Base-by-base conservation (phyloP, 2,797 vertebrate species). In the Gadopsis bispinosus region DNA sequence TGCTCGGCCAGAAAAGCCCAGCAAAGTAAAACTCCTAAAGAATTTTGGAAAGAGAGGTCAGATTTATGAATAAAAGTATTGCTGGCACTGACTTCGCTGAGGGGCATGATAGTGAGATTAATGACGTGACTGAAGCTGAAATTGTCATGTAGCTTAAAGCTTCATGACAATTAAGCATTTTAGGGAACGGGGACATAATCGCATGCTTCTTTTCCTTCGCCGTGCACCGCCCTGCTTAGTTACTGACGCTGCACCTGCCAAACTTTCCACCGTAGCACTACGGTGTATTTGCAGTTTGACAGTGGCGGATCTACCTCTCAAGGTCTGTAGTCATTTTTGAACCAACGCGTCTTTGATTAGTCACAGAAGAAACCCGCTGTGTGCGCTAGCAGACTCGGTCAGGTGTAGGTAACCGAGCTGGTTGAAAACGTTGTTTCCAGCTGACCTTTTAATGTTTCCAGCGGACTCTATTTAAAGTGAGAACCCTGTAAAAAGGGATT, bases 41-140 rank as follows among this genome's bases (percentile, higher is more conserved):
- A 63, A 8, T 53, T 61, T 67, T 59, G 61, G 78, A 65, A 61
- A 63, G 41, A 73, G 63, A 73, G 63, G 51, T 73, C 71, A 76
- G 37, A 58, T 45, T 56, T 26, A 55, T 59, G 58, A 72, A 48
- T 48, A 54, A 19, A 37, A 17, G 55, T 11, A 11, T 31, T 35
- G 73, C 74, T 69, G 58, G 51, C 39, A 62, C 31, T 50, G 39
- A 41, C 62, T 60, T 45, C 41, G 22, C 58, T 16, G 51, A 56
- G 6, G 69, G 31, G 31, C 6, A 0, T 43, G n/a, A 69, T 7
- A 31, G 35, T 19, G 11, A 72, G 19, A 56, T 51, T 69, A 80
- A 70, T 79, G 3, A 81, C 22, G 62, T 35, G 39, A 48, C 55
- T 20, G 17, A 61, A 59, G 39, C n/a, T 56, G 3, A 20, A 29